phyloP scores from a whole-genome alignment of 35 echinoderm and acorn worm species.

The Ophioderma brevispina region DNA sequence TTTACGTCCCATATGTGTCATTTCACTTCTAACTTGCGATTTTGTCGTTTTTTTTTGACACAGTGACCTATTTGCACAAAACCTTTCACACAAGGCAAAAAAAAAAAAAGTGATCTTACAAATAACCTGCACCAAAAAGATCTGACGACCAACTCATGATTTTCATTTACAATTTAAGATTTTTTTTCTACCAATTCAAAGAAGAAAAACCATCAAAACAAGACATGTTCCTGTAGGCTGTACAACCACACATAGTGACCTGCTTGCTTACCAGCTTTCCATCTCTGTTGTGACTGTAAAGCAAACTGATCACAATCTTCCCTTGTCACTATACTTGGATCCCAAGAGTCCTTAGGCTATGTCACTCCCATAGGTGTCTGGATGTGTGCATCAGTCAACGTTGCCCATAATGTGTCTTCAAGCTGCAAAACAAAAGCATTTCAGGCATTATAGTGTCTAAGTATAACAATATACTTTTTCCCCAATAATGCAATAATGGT shows the following conservation, averaged over 20 bases:
- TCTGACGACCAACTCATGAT: too few relatives aligned
- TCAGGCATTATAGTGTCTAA: background rate
- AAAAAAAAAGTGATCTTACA: too few relatives aligned
- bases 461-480: background rate
- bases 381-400: slow-evolving; percentile 94
- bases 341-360: slow-evolving; percentile 91
- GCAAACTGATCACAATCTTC: slow-evolving; percentile 93
- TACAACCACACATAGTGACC: background rate
- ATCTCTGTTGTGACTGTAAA: slow-evolving; percentile 77
- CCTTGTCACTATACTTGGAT: slow-evolving; percentile 77
- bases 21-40: too few relatives aligned
- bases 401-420: slow-evolving; percentile 91
- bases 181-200: too few relatives aligned
- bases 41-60: too few relatives aligned
- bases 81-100: too few relatives aligned
- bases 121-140: too few relatives aligned
- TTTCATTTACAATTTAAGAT: too few relatives aligned
- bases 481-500: background rate
- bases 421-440: slow-evolving; percentile 51
- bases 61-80: too few relatives aligned
- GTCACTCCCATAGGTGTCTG: slow-evolving; percentile 95
- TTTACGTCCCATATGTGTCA: too few relatives aligned
- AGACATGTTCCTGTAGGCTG: too few relatives aligned
- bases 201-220: too few relatives aligned
- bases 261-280: slow-evolving; percentile 75